Conservation (phyloP, 2,113 vertebrate genomes). For the Oncorhynchus nerka region DNA sequence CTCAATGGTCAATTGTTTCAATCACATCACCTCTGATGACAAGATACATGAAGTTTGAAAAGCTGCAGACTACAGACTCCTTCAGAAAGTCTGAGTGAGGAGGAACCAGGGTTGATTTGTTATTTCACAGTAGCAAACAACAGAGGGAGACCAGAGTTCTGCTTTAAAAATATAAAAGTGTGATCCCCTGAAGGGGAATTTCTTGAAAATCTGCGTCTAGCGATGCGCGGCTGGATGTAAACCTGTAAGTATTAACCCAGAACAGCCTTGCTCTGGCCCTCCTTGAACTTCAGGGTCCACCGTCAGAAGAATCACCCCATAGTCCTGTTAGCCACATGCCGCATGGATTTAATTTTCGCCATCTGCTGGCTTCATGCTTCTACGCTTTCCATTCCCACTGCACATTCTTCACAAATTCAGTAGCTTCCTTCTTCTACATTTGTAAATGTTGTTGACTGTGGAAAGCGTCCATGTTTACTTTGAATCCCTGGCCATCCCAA, state of each 20-base stretch:
- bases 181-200: slow-evolving; percentile 43
- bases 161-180: slow-evolving; percentile 30
- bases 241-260: slow-evolving; percentile 65
- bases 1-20: slow-evolving; percentile 25
- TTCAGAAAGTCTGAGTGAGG: slow-evolving; percentile 18
- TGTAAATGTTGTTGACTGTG: slow-evolving; percentile 97
- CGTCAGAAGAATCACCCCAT: slow-evolving; percentile 68
- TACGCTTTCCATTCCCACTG: slow-evolving; percentile 84
- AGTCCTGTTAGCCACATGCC: slow-evolving; percentile 66
- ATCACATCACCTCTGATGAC: slow-evolving; percentile 12
- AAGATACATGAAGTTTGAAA: slow-evolving; percentile 2
- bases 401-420: slow-evolving; percentile 97
- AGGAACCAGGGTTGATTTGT: slow-evolving; percentile 17
- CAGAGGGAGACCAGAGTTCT: slow-evolving; percentile 30
- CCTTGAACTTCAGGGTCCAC: slow-evolving; percentile 51
- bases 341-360: slow-evolving; percentile 90
- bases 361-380: slow-evolving; percentile 86
- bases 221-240: slow-evolving; percentile 51
- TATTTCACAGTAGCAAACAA: slow-evolving; percentile 37
- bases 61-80: slow-evolving; percentile 25
- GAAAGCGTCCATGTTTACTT: slow-evolving; percentile 97
- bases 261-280: slow-evolving; percentile 57
- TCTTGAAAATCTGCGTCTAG: slow-evolving; percentile 32
- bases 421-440: slow-evolving; percentile 97
- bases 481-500: slow-evolving; percentile 86